A percentile compares a stretch with the other conserved stretches of the same genome.
These are phyloP conservation scores for Danaus melanippus DNA, from an alignment of 1,140 invertebrate genomes.

Conservation along the genomic window DNA sequence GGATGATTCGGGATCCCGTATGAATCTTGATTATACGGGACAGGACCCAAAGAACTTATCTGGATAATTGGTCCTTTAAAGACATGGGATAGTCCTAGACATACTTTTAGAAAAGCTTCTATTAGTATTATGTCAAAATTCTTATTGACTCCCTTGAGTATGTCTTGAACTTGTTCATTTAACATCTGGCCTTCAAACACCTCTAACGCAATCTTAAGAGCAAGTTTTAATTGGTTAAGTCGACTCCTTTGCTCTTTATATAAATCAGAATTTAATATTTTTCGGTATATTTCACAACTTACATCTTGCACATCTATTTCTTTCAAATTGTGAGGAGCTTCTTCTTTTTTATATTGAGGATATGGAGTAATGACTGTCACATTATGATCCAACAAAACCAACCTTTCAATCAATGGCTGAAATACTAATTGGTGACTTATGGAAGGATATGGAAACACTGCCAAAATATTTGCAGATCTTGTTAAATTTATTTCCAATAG, in stretches of 20 bases:
- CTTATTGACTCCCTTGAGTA: conserved; percentile 26
- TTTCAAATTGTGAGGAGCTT: too few species aligned
- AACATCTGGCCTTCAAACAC: conserved; percentile 27
- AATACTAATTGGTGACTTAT: conserved; percentile 8
- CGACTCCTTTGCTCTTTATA: too few species aligned
- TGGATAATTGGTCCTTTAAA: conserved; percentile 44
- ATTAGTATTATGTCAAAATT: conserved; percentile 43
- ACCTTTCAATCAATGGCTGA: neutral
- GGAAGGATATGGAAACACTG: conserved; percentile 18
- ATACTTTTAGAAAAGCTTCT: conserved; percentile 26
- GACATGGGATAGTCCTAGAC: conserved; percentile 21
- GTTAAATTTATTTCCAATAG: too few species aligned
- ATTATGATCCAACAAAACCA: neutral
- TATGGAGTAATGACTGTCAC: conserved; percentile 4
- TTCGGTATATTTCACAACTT: too few species aligned
- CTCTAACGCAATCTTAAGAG: neutral
- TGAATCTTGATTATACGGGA: conserved; percentile 8
- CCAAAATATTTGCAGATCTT: conserved; percentile 15
- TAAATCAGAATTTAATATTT: too few species aligned
- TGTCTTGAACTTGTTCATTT: conserved; percentile 27
- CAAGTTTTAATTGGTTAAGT: too few species aligned
- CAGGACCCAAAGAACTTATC: conserved; percentile 35
- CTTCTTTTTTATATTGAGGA: conserved; percentile 1
- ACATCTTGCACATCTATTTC: too few species aligned
- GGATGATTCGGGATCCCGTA: conserved; percentile 19